Evolutionary conservation across 2,797 vertebrate genomes (phyloP).

Genomic region (Jordanella pulchra): DNA sequence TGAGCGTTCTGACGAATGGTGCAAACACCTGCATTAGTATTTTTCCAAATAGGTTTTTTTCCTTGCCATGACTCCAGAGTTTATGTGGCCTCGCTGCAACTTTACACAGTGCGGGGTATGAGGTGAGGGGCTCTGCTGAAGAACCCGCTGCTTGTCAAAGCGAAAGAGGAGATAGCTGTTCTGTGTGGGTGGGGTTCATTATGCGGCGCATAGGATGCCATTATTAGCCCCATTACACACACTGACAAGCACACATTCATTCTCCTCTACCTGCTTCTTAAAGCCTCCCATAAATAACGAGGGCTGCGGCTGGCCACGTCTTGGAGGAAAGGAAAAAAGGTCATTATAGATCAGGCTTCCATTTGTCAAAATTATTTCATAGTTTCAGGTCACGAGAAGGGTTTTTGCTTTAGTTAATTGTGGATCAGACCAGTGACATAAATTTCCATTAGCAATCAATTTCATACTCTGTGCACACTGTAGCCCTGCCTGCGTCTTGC

Average conservation of each 20-base stretch:
- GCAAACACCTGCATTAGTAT: constrained; percentile 52
- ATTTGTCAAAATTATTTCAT: constrained; percentile 86
- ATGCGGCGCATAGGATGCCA: constrained; percentile 75
- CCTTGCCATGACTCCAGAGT: constrained; percentile 24
- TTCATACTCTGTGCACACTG: constrained; percentile 62
- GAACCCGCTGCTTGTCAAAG: constrained; percentile 49
- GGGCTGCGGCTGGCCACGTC: constrained; percentile 55
- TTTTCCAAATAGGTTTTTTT: constrained; percentile 40
- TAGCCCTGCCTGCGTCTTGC: constrained; percentile 59
- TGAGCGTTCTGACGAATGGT: constrained; percentile 55
- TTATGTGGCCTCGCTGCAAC: constrained; percentile 35
- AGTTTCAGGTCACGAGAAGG: constrained; percentile 73
- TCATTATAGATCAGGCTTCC: constrained; percentile 72
- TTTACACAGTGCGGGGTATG: constrained; percentile 36
- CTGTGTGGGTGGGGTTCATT: constrained; percentile 74
- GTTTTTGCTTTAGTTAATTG: constrained; percentile 82
- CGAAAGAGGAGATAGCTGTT: constrained; percentile 58
- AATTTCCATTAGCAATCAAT: constrained; percentile 78
- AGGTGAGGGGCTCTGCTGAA: constrained; percentile 35
- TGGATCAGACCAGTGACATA: constrained; percentile 71
- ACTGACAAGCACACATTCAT: constrained; percentile 82
- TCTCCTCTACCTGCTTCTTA: constrained; percentile 83
- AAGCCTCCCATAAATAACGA: constrained; percentile 81
- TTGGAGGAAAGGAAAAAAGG: constrained; percentile 73
- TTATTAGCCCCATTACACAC: constrained; percentile 86